These are phyloP conservation scores for Tridacna crocea DNA, from an alignment of 2,888 invertebrate species.

Conservation along the genomic window DNA sequence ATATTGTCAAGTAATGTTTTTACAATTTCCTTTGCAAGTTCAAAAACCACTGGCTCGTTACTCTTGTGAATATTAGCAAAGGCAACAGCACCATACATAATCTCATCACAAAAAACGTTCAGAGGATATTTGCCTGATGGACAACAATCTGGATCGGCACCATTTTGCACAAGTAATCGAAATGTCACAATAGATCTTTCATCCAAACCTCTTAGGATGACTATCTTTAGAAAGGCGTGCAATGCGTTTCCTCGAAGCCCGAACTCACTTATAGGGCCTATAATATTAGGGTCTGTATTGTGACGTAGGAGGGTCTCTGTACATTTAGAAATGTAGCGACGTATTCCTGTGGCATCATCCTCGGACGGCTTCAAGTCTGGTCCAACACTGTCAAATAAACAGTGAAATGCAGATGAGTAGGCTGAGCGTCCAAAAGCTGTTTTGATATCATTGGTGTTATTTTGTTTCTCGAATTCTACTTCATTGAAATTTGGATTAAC, in stretches of 20 bases:
- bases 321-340: constrained; percentile 67
- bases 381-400: constrained; percentile 68
- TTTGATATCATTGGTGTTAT: constrained; percentile 53
- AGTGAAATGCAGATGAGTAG: constrained; percentile 77
- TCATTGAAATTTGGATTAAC: constrained; percentile 81
- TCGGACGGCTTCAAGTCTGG: constrained; percentile 61
- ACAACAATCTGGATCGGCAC: constrained; percentile 69
- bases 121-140: constrained; percentile 63
- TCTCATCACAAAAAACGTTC: constrained; percentile 55
- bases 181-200: constrained; percentile 56
- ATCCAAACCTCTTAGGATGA: constrained; percentile 59
- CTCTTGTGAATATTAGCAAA: constrained; percentile 40
- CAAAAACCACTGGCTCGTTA: constrained; percentile 28
- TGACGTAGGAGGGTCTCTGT: constrained; percentile 72
- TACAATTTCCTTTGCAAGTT: constrained; percentile 50
- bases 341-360: constrained; percentile 51
- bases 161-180: constrained; percentile 72
- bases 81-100: constrained; percentile 39
- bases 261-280: constrained; percentile 62
- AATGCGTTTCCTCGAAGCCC: constrained; percentile 67
- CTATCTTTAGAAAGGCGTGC: constrained; percentile 69
- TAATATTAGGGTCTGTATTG: constrained; percentile 67
- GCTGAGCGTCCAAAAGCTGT: constrained; percentile 75
- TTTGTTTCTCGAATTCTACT: constrained; percentile 64
- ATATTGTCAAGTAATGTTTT: constrained; percentile 60